These are phyloP conservation scores for Columba livia DNA, from an alignment of 2,113 vertebrate genomes.

Conservation along the genomic window DNA sequence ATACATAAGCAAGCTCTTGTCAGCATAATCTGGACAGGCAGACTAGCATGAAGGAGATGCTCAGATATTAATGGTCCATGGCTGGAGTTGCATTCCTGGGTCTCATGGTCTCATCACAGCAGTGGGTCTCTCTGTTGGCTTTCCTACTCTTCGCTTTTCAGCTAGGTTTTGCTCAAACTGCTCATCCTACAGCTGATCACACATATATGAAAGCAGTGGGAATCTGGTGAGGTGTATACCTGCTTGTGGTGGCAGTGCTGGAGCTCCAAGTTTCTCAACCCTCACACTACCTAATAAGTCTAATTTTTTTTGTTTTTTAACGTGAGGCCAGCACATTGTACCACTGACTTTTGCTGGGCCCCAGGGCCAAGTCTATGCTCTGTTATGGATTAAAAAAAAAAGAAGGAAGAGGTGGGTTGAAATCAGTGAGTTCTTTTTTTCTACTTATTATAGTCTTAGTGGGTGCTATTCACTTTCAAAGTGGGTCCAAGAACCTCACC, in stretches of 20 bases:
- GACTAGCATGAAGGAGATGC: neutral
- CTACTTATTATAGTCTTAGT: neutral
- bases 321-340: neutral
- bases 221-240: accelerated
- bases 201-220: neutral
- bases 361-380: neutral
- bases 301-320: neutral
- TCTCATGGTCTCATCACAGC: neutral
- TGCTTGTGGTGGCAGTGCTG: neutral
- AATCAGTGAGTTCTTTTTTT: neutral
- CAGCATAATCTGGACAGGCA: neutral
- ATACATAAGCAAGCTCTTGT: neutral
- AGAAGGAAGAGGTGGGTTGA: neutral
- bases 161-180: neutral
- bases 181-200: neutral
- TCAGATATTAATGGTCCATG: neutral
- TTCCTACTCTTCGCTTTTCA: neutral
- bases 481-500: neutral
- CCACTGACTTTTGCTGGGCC: neutral
- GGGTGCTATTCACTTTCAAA: neutral
- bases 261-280: neutral
- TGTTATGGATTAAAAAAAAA: neutral
- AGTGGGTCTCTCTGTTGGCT: neutral
- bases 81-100: neutral
- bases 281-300: neutral